Conservation (phyloP, 2,797 vertebrate species). For the Anas georgica region DNA sequence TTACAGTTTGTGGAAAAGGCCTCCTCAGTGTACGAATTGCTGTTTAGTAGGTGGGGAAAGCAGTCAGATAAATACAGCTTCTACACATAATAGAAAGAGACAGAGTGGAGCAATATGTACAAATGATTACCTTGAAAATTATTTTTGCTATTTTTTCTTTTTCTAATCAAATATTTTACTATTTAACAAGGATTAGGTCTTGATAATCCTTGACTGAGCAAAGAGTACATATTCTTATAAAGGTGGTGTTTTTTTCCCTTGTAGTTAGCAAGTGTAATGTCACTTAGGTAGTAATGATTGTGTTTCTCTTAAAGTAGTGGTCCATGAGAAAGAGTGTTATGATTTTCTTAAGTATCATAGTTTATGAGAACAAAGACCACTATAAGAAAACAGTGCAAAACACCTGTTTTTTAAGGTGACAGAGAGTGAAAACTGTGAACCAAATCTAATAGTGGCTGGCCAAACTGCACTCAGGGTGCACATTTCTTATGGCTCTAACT, state of each 20-base stretch:
- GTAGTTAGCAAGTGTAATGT: not conserved
- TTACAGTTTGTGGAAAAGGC: not conserved
- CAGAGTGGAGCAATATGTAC: not conserved
- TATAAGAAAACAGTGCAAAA: not conserved
- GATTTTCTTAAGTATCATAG: not conserved
- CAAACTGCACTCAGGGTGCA: not conserved
- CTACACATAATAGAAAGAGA: not conserved
- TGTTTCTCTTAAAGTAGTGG: not conserved
- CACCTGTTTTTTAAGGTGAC: slow-evolving; percentile 16
- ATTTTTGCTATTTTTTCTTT: not conserved
- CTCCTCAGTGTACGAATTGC: not conserved
- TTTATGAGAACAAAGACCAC: not conserved
- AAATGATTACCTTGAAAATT: not conserved
- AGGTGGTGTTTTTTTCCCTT: not conserved
- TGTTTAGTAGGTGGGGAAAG: not conserved
- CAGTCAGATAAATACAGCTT: not conserved
- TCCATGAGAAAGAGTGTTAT: not conserved
- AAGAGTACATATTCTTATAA: not conserved
- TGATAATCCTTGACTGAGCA: not conserved
- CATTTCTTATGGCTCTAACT: not conserved
- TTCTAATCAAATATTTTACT: not conserved
- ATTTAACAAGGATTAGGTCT: not conserved
- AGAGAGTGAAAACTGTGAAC: not conserved
- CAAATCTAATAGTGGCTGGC: not conserved
- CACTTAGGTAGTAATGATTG: not conserved